Evolutionary conservation across 2,888 invertebrate species (phyloP).

Genomic region (Ephialtes manifestator): DNA sequence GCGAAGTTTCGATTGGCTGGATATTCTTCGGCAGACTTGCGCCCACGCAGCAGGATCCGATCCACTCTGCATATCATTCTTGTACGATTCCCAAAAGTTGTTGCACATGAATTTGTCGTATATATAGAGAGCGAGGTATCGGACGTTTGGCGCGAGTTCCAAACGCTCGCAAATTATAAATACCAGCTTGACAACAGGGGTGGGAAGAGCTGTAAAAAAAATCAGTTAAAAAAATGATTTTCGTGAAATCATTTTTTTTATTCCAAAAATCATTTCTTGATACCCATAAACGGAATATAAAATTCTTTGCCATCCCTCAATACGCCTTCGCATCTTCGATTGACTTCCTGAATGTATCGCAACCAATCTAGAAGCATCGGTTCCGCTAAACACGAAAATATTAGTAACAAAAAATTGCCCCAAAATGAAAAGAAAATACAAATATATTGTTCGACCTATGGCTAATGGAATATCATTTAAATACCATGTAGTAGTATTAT

Average conservation of each 20-base stretch:
- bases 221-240: neutral
- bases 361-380: slow-evolving; percentile 79
- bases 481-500: neutral
- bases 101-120: slow-evolving; percentile 81
- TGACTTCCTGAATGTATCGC: slow-evolving; percentile 72
- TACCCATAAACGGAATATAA: slow-evolving; percentile 79
- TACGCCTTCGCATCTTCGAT: slow-evolving; percentile 70
- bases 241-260: neutral
- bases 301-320: slow-evolving; percentile 72
- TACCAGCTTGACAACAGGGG: slow-evolving; percentile 74
- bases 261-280: neutral
- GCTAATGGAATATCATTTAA: neutral
- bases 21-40: slow-evolving; percentile 71
- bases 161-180: slow-evolving; percentile 78
- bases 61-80: slow-evolving; percentile 40
- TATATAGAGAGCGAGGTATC: slow-evolving; percentile 80
- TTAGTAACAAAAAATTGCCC: neutral
- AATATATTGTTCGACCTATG: neutral
- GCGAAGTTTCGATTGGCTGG: slow-evolving; percentile 75
- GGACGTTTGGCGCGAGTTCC: slow-evolving; percentile 75
- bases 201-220: slow-evolving; percentile 74
- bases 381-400: slow-evolving; percentile 61
- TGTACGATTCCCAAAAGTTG: slow-evolving; percentile 75
- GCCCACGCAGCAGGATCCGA: slow-evolving; percentile 67
- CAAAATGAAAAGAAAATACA: neutral